phyloP scores from a whole-genome alignment of 2,113 vertebrate species.

The Lepus europaeus region DNA sequence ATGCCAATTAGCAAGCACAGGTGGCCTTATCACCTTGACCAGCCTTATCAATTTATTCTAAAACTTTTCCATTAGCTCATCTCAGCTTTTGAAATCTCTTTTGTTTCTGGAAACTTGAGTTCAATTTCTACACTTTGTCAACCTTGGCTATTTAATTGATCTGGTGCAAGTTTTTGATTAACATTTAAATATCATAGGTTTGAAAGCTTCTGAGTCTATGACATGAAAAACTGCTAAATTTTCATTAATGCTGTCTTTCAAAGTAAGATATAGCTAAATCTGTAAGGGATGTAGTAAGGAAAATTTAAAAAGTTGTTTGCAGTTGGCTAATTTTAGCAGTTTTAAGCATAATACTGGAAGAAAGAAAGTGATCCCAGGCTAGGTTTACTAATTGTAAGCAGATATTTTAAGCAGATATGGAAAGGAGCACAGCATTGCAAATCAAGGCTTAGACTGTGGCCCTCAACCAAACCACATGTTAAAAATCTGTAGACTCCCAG shows the following conservation, averaged over 20 bases:
- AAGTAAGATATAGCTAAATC: not conserved
- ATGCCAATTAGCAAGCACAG: not conserved
- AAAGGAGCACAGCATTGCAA: not conserved
- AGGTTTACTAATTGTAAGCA: not conserved
- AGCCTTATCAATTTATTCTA: not conserved
- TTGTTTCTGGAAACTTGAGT: not conserved
- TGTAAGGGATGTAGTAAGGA: not conserved
- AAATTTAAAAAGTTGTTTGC: not conserved
- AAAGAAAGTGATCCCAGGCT: not conserved
- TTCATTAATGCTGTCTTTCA: not conserved
- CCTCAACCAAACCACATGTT: not conserved
- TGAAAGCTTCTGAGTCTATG: not conserved
- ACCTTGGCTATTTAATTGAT: not conserved
- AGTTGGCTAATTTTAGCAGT: not conserved
- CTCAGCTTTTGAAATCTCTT: not conserved
- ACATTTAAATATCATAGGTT: not conserved
- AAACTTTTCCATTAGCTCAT: not conserved
- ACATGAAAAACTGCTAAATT: not conserved
- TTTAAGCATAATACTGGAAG: not conserved
- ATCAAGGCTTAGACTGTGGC: not conserved
- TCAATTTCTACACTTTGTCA: not conserved
- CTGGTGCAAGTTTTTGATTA: not conserved
- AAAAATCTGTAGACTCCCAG: not conserved
- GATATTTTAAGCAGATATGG: too few relatives aligned
- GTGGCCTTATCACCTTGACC: not conserved